Evolutionary conservation across 64 coral and sea anemone species (phyloP).

Genomic region (Actinia equina): DNA sequence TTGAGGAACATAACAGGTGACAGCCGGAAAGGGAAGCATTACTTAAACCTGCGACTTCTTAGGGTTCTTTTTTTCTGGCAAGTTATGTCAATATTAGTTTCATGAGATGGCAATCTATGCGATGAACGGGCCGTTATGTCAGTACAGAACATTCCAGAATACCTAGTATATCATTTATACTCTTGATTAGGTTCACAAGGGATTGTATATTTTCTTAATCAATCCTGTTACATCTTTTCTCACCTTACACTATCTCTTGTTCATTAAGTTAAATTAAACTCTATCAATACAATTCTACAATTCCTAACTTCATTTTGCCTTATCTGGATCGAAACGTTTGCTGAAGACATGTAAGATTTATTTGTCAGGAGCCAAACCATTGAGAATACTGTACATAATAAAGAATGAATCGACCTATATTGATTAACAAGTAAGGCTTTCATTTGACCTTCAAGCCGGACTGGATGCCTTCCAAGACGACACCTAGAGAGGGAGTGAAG

Average conservation of each 20-base stretch:
- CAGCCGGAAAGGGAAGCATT: constrained; percentile 5
- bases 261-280: background rate
- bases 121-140: background rate
- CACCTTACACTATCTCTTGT: background rate
- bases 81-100: constrained; percentile 2
- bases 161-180: background rate
- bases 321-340: background rate
- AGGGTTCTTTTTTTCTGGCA: background rate
- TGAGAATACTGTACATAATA: background rate
- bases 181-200: background rate
- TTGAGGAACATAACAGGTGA: constrained; percentile 6
- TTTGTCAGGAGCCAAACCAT: background rate
- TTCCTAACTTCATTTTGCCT: background rate
- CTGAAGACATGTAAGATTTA: background rate
- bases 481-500: background rate
- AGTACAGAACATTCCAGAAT: background rate
- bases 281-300: background rate
- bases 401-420: background rate
- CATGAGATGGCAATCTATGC: background rate
- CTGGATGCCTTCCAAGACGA: constrained; percentile 2
- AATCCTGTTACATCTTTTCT: background rate
- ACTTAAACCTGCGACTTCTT: background rate
- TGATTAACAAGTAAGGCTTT: background rate
- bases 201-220: background rate
- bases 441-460: background rate